These are phyloP conservation scores for Enteromius paludinosus DNA, from an alignment of 2,797 vertebrate species.

Conservation along the genomic window DNA sequence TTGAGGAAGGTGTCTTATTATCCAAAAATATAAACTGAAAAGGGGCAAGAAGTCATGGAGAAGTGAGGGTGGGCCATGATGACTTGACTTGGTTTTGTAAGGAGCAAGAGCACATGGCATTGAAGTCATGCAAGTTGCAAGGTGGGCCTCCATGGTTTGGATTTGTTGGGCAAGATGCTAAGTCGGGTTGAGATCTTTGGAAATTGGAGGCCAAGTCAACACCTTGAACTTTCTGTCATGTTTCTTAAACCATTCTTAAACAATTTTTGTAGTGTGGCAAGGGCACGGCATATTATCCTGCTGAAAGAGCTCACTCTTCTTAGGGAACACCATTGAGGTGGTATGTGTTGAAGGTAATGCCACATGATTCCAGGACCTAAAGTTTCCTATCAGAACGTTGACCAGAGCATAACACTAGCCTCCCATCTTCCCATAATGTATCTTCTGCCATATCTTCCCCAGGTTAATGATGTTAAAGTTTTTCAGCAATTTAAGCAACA, in stretches of 20 bases:
- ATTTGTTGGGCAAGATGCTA: background rate
- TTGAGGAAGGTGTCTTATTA: background rate
- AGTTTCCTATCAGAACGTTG: background rate
- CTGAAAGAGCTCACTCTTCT: background rate
- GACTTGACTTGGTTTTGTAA: background rate
- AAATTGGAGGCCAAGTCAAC: background rate
- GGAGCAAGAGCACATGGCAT: background rate
- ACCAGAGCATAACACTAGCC: background rate
- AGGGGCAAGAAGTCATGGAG: background rate
- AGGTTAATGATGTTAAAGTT: background rate
- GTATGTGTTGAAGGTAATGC: background rate
- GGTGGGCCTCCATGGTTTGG: background rate
- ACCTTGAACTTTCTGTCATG: background rate
- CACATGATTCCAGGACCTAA: background rate
- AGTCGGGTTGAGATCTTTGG: background rate
- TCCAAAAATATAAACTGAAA: background rate
- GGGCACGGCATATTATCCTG: background rate
- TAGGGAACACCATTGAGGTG: background rate
- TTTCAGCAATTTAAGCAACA: background rate
- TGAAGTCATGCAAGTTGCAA: background rate
- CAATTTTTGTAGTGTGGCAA: background rate
- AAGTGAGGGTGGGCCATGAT: background rate
- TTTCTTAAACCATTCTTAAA: background rate
- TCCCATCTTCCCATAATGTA: background rate
- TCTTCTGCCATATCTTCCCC: background rate